Evolutionary conservation across 2,888 invertebrate genomes (phyloP).

Genomic region (Acleris literana): DNA sequence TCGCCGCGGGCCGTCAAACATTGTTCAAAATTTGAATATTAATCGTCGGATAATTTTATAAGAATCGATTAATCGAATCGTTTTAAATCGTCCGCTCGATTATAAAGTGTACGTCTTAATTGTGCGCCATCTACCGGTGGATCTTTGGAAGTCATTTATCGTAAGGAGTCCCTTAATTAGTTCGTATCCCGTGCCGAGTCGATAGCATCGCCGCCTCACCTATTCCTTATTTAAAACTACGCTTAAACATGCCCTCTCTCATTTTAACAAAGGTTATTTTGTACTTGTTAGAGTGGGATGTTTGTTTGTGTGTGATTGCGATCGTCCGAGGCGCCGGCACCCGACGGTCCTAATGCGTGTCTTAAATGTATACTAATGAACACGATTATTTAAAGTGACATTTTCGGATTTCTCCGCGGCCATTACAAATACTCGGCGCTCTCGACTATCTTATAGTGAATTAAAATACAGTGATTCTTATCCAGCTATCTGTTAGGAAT

Average conservation of each 20-base stretch:
- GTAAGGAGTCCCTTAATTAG: constrained; percentile 71
- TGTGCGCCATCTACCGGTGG: constrained; percentile 58
- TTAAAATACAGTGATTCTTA: constrained; percentile 51
- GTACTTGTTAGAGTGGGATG: constrained; percentile 51
- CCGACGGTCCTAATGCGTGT: constrained; percentile 78
- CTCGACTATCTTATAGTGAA: constrained; percentile 47
- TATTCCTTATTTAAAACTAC: constrained; percentile 62
- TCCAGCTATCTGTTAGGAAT: constrained; percentile 43
- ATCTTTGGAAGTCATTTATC: constrained; percentile 52
- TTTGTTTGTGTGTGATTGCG: constrained; percentile 63
- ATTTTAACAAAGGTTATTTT: constrained; percentile 43
- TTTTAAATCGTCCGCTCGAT: constrained; percentile 56
- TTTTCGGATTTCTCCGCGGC: constrained; percentile 73
- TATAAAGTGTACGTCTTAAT: constrained; percentile 70
- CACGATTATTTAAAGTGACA: constrained; percentile 82
- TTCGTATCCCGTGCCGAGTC: constrained; percentile 67
- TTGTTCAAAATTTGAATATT: constrained; percentile 70
- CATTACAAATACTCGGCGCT: constrained; percentile 56
- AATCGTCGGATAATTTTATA: constrained; percentile 61
- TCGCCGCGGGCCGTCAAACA: constrained; percentile 65
- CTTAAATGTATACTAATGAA: constrained; percentile 83
- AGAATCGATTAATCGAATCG: constrained; percentile 62
- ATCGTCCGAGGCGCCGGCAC: constrained; percentile 77
- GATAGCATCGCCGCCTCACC: constrained; percentile 75
- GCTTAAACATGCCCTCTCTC: constrained; percentile 41